These are phyloP conservation scores for Sialia sialis DNA, from an alignment of 2,113 vertebrate genomes.

Conservation along the genomic window DNA sequence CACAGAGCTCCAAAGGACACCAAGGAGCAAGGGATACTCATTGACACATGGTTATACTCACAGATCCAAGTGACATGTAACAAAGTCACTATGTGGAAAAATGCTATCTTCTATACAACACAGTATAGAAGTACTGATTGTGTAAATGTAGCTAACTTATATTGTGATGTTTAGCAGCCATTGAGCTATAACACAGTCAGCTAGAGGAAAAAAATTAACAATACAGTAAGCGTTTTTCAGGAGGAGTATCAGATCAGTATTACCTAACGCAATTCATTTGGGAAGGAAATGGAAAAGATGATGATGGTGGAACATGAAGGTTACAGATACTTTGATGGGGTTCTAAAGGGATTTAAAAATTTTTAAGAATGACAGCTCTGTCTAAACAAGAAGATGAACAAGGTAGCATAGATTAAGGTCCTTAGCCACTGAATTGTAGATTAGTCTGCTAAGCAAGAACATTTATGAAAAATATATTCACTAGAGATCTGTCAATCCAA, in stretches of 20 bases:
- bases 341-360: constrained; percentile 8
- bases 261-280: not conserved
- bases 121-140: not conserved
- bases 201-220: not conserved
- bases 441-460: not conserved
- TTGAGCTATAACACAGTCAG: not conserved
- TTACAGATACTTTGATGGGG: not conserved
- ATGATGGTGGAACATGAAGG: not conserved
- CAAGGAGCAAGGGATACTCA: not conserved
- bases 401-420: not conserved
- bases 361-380: not conserved
- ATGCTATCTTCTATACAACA: not conserved
- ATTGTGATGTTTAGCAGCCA: not conserved
- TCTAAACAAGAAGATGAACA: not conserved
- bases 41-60: not conserved
- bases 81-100: not conserved
- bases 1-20: not conserved
- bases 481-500: not conserved
- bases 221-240: not conserved
- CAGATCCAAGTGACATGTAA: not conserved
- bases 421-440: not conserved
- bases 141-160: not conserved
- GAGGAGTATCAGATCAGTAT: not conserved
- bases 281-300: not conserved
- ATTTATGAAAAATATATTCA: not conserved